These are phyloP conservation scores for Panthera tigris DNA, from an alignment of 2,113 vertebrate genomes.

Conservation along the genomic window DNA sequence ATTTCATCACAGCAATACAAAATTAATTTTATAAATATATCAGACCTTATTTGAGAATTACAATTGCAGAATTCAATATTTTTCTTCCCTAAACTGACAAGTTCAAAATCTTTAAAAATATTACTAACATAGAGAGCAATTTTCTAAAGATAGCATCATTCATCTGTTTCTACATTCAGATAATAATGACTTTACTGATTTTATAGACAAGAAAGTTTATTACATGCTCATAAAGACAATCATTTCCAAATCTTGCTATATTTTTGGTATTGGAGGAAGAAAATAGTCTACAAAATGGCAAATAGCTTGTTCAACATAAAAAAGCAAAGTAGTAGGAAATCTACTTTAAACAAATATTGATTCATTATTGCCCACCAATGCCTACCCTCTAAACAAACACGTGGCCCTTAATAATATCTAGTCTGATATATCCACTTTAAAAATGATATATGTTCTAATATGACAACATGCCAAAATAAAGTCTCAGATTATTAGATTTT, in stretches of 20 bases:
- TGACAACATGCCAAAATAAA: constrained; percentile 10
- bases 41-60: neutral
- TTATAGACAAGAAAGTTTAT: neutral
- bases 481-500: neutral
- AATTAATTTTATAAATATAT: constrained; percentile 33
- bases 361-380: neutral
- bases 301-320: neutral
- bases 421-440: neutral
- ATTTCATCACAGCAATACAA: constrained; percentile 34
- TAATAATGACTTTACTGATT: neutral
- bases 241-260: neutral
- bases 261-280: neutral
- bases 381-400: neutral
- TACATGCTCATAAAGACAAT: neutral
- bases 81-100: constrained; percentile 21
- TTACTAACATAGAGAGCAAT: neutral
- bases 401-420: neutral
- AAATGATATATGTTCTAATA: neutral
- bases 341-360: constrained; percentile 3
- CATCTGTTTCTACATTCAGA: neutral
- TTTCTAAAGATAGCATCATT: neutral
- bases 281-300: neutral
- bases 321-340: neutral
- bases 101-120: constrained; percentile 26
- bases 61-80: constrained; percentile 7